A percentile compares a stretch with the other conserved stretches of the same genome.
Conservation (phyloP, 2,888 invertebrate genomes). For the Conchocele bisecta region DNA sequence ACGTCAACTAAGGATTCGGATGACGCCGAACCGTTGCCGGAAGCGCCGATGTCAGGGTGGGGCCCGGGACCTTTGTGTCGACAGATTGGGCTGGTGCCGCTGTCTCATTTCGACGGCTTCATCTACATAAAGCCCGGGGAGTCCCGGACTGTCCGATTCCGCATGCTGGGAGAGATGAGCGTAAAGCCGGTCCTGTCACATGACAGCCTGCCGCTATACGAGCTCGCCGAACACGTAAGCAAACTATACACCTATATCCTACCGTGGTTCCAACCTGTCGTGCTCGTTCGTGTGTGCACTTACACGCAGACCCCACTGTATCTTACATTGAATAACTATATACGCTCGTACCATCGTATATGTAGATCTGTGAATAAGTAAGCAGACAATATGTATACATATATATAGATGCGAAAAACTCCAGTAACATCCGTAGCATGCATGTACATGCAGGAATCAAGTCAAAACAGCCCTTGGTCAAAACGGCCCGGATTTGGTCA, state of each 20-base stretch:
- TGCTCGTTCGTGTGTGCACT: too few relatives aligned
- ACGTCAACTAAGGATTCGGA: constrained; percentile 45
- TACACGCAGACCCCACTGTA: too few relatives aligned
- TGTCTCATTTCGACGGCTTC: constrained; percentile 53
- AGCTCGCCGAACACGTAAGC: constrained; percentile 53
- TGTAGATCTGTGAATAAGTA: too few relatives aligned
- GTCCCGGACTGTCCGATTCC: constrained; percentile 50
- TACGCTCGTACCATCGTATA: too few relatives aligned
- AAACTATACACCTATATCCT: neutral
- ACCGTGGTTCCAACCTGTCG: too few relatives aligned
- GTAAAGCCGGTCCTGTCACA: constrained; percentile 56
- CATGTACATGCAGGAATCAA: too few relatives aligned
- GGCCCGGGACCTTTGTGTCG: constrained; percentile 59
- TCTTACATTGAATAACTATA: too few relatives aligned
- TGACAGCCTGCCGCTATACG: constrained; percentile 40
- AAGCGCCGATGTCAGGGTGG: constrained; percentile 60
- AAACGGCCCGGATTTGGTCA: too few relatives aligned
- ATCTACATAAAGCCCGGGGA: constrained; percentile 59
- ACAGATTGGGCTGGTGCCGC: constrained; percentile 47
- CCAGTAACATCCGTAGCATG: too few relatives aligned
- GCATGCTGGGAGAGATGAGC: constrained; percentile 45
- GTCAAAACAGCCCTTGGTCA: too few relatives aligned
- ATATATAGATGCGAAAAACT: too few relatives aligned
- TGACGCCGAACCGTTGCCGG: constrained; percentile 53
- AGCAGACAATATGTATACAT: too few relatives aligned